phyloP scores from a whole-genome alignment of 2,113 vertebrate species.

The Thunnus thynnus region DNA sequence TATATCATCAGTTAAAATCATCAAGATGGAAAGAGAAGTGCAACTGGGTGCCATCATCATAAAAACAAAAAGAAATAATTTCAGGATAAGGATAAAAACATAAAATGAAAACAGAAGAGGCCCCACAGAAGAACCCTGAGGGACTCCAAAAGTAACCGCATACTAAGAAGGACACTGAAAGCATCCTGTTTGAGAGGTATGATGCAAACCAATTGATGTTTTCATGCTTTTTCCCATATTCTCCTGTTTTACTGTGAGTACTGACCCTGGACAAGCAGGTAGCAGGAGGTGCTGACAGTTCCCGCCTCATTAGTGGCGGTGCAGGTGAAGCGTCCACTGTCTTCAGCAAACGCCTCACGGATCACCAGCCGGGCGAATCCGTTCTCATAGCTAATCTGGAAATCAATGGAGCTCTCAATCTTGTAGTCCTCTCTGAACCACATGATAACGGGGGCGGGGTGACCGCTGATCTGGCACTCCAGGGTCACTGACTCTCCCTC shows the following conservation, averaged over 20 bases:
- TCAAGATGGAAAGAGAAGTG: too few relatives aligned
- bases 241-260: neutral
- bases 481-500: slow-evolving; percentile 96
- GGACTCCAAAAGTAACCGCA: neutral
- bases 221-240: neutral
- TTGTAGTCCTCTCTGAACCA: slow-evolving; percentile 99
- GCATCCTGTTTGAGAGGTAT: neutral
- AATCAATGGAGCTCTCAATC: slow-evolving; percentile 96
- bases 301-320: slow-evolving; percentile 95
- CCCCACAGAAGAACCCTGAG: neutral
- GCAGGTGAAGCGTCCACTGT: slow-evolving; percentile 97
- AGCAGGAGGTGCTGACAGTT: slow-evolving; percentile 94
- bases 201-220: neutral
- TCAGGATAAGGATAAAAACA: too few relatives aligned
- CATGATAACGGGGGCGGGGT: slow-evolving; percentile 90
- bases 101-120: neutral
- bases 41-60: too few relatives aligned
- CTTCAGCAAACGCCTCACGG: slow-evolving; percentile 97
- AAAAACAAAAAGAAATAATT: too few relatives aligned
- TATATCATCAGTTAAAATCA: too few relatives aligned
- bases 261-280: slow-evolving; percentile 92
- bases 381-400: slow-evolving; percentile 92
- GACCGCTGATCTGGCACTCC: slow-evolving; percentile 93
- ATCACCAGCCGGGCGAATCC: slow-evolving; percentile 90
- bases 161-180: neutral